Percentiles rank a stretch among this genome's conserved stretches.
Conservation (phyloP, 2,888 invertebrate genomes). For the Teleogryllus oceanicus region DNA sequence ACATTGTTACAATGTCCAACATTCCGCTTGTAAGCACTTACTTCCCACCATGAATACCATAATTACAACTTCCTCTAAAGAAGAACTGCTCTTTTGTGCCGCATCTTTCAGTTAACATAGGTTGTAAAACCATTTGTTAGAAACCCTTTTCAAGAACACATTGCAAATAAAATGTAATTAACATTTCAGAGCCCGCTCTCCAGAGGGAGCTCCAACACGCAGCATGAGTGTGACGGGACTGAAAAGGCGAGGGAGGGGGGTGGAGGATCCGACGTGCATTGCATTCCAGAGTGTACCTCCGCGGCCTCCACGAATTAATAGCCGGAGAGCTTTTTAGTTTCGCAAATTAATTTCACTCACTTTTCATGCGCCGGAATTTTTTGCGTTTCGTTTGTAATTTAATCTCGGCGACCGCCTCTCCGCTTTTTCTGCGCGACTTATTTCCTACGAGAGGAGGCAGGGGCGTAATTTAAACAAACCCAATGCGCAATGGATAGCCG, state of each 20-base stretch:
- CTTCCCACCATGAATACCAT: too few species aligned
- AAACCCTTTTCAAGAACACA: too few species aligned
- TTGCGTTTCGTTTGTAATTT: background rate
- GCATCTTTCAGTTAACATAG: too few species aligned
- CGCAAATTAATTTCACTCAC: constrained; percentile 18
- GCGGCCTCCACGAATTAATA: background rate
- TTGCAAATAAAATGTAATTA: too few species aligned
- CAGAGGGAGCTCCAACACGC: too few species aligned
- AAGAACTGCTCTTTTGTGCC: too few species aligned
- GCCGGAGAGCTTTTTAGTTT: background rate
- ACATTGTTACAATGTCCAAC: too few species aligned
- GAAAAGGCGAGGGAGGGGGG: background rate
- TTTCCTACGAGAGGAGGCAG: background rate
- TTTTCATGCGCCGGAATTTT: background rate
- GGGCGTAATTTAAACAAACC: background rate
- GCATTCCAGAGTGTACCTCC: background rate
- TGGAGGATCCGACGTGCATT: background rate
- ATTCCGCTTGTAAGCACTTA: too few species aligned
- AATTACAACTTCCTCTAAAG: too few species aligned
- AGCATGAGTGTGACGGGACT: too few species aligned
- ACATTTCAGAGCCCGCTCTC: too few species aligned
- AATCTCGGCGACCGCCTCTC: background rate
- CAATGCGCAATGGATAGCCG: background rate
- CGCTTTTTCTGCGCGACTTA: background rate
- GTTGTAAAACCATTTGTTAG: too few species aligned